These are phyloP conservation scores for Sarcophaga subvicina DNA, from an alignment of 2,888 invertebrate species.

Conservation along the genomic window DNA sequence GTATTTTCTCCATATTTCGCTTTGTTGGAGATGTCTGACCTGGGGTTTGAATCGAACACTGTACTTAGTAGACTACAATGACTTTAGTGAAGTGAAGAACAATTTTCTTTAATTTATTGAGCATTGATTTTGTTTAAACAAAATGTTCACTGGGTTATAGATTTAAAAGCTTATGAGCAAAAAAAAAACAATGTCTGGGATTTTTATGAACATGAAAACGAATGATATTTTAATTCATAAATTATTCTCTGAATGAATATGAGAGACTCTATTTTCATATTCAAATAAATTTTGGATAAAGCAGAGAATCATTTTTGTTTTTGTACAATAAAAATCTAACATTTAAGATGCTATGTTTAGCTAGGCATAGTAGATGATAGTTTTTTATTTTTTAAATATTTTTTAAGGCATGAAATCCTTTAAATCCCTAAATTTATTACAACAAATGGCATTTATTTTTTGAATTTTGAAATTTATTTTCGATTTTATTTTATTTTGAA, in stretches of 20 bases:
- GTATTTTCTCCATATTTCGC: too few relatives aligned
- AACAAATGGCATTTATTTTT: too few relatives aligned
- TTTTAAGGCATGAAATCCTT: slow-evolving; percentile 29
- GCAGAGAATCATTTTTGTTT: neutral
- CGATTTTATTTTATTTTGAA: too few relatives aligned
- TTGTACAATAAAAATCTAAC: too few relatives aligned
- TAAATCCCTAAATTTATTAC: slow-evolving; percentile 1
- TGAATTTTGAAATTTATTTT: too few relatives aligned
- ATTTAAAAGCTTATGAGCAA: slow-evolving; percentile 2
- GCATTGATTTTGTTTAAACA: neutral
- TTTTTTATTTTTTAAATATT: slow-evolving; percentile 10
- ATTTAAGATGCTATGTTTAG: neutral
- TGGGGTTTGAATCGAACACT: too few relatives aligned
- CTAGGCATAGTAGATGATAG: neutral
- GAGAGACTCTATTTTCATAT: neutral
- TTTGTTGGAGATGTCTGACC: too few relatives aligned
- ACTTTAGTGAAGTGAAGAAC: too few relatives aligned
- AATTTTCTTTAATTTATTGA: too few relatives aligned
- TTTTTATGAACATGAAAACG: slow-evolving; percentile 10
- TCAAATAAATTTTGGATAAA: neutral
- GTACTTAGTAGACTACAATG: too few relatives aligned
- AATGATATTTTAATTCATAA: slow-evolving; percentile 27
- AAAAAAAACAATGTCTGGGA: neutral
- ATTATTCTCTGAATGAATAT: slow-evolving; percentile 14
- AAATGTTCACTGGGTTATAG: neutral